These are phyloP conservation scores for Gasterosteus aculeatus DNA, from an alignment of 2,113 vertebrate species.

Conservation along the genomic window DNA sequence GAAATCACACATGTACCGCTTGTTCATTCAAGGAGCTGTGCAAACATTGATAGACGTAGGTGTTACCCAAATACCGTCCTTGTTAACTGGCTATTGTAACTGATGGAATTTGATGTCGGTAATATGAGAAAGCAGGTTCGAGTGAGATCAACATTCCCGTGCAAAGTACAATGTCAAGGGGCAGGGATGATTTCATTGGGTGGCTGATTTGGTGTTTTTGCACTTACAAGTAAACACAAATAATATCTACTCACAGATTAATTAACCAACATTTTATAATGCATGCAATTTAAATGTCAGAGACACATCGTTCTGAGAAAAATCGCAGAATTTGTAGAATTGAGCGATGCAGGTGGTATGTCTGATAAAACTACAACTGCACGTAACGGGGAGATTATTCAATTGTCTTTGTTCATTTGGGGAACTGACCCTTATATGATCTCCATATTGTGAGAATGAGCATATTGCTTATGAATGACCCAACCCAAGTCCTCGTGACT, in stretches of 20 bases:
- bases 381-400: neutral
- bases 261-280: neutral
- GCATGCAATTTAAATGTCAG: constrained; percentile 23
- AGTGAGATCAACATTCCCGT: constrained; percentile 26
- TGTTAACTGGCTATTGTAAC: constrained; percentile 32
- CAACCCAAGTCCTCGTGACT: neutral
- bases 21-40: constrained; percentile 14
- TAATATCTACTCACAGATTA: too few relatives aligned
- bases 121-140: constrained; percentile 49
- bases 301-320: neutral
- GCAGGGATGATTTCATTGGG: constrained; percentile 25
- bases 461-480: neutral
- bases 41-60: constrained; percentile 25
- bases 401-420: neutral
- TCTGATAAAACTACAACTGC: neutral
- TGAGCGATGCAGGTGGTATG: neutral
- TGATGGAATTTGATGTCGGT: constrained; percentile 18
- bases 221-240: neutral
- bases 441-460: neutral
- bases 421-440: neutral
- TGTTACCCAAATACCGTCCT: constrained; percentile 46
- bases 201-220: constrained; percentile 40
- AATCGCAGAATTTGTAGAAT: neutral
- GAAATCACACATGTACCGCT: constrained; percentile 31
- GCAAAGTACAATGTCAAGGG: constrained; percentile 58